Evolutionary conservation across 1,140 invertebrate species (phyloP).

Genomic region (Drosophila paulistorum): DNA sequence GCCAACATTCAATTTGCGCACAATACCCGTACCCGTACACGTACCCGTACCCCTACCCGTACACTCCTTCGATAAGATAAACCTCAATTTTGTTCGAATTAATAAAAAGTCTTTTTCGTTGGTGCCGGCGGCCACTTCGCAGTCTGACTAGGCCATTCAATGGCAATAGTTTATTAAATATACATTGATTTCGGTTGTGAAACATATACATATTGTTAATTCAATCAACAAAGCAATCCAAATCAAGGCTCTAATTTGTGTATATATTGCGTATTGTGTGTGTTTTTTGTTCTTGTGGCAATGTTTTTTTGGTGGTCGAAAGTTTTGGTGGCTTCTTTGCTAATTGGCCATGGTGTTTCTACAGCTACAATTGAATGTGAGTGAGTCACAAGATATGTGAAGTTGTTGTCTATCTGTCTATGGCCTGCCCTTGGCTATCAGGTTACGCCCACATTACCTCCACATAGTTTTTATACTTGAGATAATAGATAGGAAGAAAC

Average conservation of each 20-base stretch:
- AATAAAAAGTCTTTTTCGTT: slow-evolving; percentile 6
- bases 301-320: slow-evolving; percentile 1
- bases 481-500: not conserved
- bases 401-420: not conserved
- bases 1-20: slow-evolving; percentile 70
- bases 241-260: not conserved
- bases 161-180: slow-evolving; percentile 5
- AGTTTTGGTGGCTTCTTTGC: not conserved
- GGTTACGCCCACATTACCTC: no score
- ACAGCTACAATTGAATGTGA: not conserved
- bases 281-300: not conserved
- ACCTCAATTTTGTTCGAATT: slow-evolving; percentile 22
- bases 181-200: not conserved
- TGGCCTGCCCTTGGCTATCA: not conserved
- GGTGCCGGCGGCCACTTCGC: not conserved
- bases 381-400: not conserved
- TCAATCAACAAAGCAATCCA: not conserved
- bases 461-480: not conserved
- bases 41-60: not conserved
- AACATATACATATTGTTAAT: not conserved
- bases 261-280: not conserved
- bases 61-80: slow-evolving; percentile 58
- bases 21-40: slow-evolving; percentile 10
- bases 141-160: not conserved
- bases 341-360: slow-evolving; percentile 3